Evolutionary conservation across 2,113 vertebrate genomes (phyloP).

Genomic region (Passerina amoena): DNA sequence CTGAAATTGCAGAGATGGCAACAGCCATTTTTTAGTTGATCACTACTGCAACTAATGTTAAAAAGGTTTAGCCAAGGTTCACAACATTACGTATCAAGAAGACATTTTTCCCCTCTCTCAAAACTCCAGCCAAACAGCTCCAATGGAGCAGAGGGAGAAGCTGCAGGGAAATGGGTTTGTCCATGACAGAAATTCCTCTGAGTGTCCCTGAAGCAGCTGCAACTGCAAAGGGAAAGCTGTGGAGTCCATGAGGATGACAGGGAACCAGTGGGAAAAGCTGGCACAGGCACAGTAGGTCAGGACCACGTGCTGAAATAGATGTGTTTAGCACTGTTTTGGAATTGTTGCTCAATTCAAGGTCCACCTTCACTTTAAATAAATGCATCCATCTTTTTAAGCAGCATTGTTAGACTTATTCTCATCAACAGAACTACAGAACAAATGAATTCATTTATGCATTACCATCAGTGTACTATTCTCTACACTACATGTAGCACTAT

Average conservation of each 20-base stretch:
- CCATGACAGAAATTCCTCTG: neutral
- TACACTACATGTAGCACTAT: rapidly evolving
- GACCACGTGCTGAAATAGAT: neutral
- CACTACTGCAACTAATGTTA: neutral
- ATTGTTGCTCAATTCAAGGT: neutral
- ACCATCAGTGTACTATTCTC: neutral
- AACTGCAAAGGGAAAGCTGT: neutral
- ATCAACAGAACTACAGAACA: neutral
- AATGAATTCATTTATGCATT: neutral
- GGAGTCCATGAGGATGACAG: neutral
- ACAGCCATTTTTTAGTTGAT: neutral
- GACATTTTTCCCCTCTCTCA: neutral
- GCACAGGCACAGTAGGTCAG: neutral
- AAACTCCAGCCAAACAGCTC: neutral
- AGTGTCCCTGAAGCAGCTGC: neutral
- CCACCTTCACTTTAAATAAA: neutral
- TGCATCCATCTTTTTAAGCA: neutral
- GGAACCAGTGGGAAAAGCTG: neutral
- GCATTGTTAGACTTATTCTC: neutral
- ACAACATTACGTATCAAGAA: neutral
- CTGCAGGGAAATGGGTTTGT: neutral
- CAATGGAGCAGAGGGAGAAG: neutral
- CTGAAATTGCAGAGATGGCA: neutral
- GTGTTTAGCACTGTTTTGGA: neutral
- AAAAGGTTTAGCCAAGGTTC: neutral